Conservation (phyloP, 2,113 vertebrate genomes). For the Corythornis cristatus region DNA sequence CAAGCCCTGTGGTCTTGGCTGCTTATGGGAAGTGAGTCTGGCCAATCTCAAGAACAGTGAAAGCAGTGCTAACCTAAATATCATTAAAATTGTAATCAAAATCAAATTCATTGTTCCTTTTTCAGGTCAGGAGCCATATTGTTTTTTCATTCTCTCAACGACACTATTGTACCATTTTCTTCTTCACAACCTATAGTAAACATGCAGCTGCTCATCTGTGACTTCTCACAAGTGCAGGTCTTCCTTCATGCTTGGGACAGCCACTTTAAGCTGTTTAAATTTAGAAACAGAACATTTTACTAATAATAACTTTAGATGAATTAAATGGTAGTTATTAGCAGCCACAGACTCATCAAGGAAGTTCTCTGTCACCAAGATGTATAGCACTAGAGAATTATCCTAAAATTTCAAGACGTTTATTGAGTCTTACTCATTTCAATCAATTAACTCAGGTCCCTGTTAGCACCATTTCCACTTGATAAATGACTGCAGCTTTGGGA, state of each 20-base stretch:
- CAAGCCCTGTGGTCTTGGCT: not conserved
- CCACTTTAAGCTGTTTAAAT: not conserved
- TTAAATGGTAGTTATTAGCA: constrained; percentile 27
- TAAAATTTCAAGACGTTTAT: not conserved
- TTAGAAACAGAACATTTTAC: not conserved
- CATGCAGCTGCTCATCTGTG: not conserved
- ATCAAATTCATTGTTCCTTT: not conserved
- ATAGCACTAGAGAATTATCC: not conserved
- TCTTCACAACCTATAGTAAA: not conserved
- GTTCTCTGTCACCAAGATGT: not conserved
- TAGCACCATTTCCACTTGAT: not conserved
- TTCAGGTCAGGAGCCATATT: not conserved
- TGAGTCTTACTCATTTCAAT: not conserved
- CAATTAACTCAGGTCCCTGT: constrained; percentile 1
- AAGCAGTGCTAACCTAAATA: not conserved
- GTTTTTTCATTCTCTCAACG: not conserved
- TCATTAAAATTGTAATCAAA: not conserved
- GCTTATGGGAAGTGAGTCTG: not conserved
- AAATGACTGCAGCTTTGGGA: constrained; percentile 17
- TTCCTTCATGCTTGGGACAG: not conserved
- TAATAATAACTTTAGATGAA: not conserved
- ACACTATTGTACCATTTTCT: not conserved
- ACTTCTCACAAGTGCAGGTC: not conserved
- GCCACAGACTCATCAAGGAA: not conserved
- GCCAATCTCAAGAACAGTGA: not conserved